These are phyloP conservation scores for Myocastor coypus DNA, from an alignment of 2,113 vertebrate species.

Conservation along the genomic window DNA sequence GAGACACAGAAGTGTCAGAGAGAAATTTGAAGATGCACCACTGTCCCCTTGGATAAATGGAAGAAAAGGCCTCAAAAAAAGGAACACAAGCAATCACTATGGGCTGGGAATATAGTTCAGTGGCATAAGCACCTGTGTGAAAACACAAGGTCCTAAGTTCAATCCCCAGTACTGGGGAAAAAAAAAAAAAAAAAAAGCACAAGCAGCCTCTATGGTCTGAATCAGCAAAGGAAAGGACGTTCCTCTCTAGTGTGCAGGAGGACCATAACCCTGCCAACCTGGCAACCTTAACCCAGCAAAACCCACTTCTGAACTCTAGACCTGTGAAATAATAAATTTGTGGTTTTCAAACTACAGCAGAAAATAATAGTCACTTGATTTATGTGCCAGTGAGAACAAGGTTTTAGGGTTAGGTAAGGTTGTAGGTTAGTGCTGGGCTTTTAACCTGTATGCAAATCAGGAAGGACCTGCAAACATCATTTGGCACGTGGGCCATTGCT, in stretches of 20 bases:
- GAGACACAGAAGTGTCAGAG: not conserved
- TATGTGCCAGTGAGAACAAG: constrained; percentile 11
- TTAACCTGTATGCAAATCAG: not conserved
- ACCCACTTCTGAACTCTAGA: not conserved
- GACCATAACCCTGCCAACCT: not conserved
- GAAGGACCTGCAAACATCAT: not conserved
- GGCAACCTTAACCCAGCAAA: constrained; percentile 21
- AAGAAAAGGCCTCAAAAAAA: not conserved
- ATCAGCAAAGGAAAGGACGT: not conserved
- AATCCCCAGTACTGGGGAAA: no score
- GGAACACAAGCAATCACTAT: not conserved
- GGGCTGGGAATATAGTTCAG: not conserved
- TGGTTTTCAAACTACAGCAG: not conserved
- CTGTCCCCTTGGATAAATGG: not conserved
- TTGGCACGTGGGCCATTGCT: not conserved
- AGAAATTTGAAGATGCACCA: not conserved
- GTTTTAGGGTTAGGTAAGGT: not conserved
- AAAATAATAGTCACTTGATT: constrained; percentile 20
- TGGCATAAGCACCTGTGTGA: no score
- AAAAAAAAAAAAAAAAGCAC: no score
- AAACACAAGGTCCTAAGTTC: no score
- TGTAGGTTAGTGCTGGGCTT: not conserved
- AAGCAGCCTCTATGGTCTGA: not conserved
- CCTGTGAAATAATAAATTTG: not conserved
- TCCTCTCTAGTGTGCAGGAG: not conserved